A percentile compares a stretch with the other conserved stretches of the same genome.
Evolutionary conservation across 2,797 vertebrate species (phyloP).

Genomic region (Lacerta viridis): DNA sequence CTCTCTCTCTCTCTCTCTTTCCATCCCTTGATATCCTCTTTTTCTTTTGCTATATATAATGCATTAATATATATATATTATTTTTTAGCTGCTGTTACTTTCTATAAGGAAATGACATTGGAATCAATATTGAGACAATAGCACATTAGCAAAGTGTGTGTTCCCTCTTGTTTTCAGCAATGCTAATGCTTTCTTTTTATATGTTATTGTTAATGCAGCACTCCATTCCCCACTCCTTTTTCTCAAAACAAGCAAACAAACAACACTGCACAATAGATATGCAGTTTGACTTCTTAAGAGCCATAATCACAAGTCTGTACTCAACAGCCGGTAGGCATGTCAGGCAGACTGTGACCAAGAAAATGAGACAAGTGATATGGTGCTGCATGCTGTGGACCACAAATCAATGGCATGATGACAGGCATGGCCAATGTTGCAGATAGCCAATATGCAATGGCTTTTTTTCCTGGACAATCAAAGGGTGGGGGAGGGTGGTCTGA

Average conservation of each 20-base stretch:
- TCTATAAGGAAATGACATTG: slow-evolving; percentile 10
- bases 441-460: slow-evolving; percentile 31
- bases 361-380: slow-evolving; percentile 53
- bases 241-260: background rate
- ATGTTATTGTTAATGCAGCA: slow-evolving; percentile 33
- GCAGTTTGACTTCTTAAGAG: slow-evolving; percentile 29
- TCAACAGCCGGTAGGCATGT: slow-evolving; percentile 53
- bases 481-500: background rate
- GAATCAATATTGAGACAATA: background rate
- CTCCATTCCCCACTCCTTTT: slow-evolving; percentile 48
- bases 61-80: slow-evolving; percentile 37
- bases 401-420: slow-evolving; percentile 33
- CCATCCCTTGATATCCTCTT: background rate
- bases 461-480: slow-evolving; percentile 7
- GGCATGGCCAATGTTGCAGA: slow-evolving; percentile 9
- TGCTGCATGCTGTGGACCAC: slow-evolving; percentile 33
- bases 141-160: slow-evolving; percentile 14
- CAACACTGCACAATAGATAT: slow-evolving; percentile 12
- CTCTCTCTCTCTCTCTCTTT: background rate
- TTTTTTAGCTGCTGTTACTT: slow-evolving; percentile 57
- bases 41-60: slow-evolving; percentile 57
- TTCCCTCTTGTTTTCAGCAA: background rate
- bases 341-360: slow-evolving; percentile 64
- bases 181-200: slow-evolving; percentile 26
- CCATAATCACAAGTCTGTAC: slow-evolving; percentile 15